Evolutionary conservation across 1,140 invertebrate genomes (phyloP).

Genomic region (Nasonia vitripennis): DNA sequence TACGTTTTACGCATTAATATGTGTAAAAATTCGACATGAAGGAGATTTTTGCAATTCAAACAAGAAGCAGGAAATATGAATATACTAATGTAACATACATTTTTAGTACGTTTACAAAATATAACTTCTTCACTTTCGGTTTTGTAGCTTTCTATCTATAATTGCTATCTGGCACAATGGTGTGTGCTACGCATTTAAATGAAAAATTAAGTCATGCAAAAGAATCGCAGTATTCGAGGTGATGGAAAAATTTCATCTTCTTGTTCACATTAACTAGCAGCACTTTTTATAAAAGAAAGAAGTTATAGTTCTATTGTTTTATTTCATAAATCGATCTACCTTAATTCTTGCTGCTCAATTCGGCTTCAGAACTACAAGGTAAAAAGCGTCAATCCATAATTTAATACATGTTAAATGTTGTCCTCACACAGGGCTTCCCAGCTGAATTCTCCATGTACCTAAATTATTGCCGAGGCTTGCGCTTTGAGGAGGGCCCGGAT

Average conservation of each 20-base stretch:
- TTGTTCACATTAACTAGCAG: background rate
- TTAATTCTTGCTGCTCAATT: background rate
- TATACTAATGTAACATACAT: too few relatives aligned
- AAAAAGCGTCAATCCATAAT: background rate
- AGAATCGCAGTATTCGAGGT: background rate
- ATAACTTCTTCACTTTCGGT: too few relatives aligned
- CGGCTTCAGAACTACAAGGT: background rate
- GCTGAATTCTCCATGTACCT: slow-evolving; percentile 99
- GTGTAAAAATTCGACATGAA: too few relatives aligned
- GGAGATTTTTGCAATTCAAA: too few relatives aligned
- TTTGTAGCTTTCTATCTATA: too few relatives aligned
- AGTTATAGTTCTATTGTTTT: background rate
- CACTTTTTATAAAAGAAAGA: background rate
- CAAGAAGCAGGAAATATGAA: too few relatives aligned
- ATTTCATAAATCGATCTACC: background rate
- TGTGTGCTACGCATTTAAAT: background rate
- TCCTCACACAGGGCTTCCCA: slow-evolving; percentile 86
- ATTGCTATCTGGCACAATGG: too few relatives aligned
- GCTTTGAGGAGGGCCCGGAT: slow-evolving; percentile 97
- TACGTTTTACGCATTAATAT: too few relatives aligned
- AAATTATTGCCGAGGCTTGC: slow-evolving; percentile 95
- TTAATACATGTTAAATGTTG: background rate
- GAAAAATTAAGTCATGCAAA: background rate
- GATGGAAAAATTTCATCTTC: background rate
- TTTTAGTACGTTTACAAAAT: too few relatives aligned